These are phyloP conservation scores for Apodemus speciosus DNA, from an alignment of 2,113 vertebrate genomes.

Conservation along the genomic window DNA sequence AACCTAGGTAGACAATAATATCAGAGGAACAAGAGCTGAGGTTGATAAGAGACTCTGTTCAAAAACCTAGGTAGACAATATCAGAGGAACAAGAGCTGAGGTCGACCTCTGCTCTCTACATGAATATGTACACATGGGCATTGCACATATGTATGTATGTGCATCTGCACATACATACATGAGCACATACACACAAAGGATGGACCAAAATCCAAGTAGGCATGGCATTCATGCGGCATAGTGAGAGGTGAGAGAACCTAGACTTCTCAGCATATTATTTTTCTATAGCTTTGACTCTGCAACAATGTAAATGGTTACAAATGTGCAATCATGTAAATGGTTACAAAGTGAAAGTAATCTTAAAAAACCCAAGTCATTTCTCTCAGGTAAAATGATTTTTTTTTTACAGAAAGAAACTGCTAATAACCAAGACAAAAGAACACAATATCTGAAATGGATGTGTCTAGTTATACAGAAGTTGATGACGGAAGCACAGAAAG, in stretches of 20 bases:
- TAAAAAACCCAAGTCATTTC: background rate
- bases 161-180: background rate
- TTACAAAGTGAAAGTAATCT: background rate
- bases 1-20: too few relatives aligned
- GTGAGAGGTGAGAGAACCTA: too few relatives aligned
- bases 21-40: background rate
- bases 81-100: background rate
- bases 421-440: background rate
- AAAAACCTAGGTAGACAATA: background rate
- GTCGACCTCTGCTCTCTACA: background rate
- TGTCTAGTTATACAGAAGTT: background rate
- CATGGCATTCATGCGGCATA: too few relatives aligned
- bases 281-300: background rate
- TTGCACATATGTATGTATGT: background rate
- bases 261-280: background rate
- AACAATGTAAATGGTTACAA: background rate
- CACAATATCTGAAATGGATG: background rate
- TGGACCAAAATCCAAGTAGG: background rate
- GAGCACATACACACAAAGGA: background rate
- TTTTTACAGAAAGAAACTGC: background rate
- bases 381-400: background rate
- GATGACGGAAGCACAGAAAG: background rate
- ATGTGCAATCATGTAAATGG: background rate
- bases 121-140: accelerated
- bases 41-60: background rate